A percentile compares a stretch with the other conserved stretches of the same genome.
These are phyloP conservation scores for Gracilinanus agilis DNA, from an alignment of 2,113 vertebrate species.

Conservation along the genomic window DNA sequence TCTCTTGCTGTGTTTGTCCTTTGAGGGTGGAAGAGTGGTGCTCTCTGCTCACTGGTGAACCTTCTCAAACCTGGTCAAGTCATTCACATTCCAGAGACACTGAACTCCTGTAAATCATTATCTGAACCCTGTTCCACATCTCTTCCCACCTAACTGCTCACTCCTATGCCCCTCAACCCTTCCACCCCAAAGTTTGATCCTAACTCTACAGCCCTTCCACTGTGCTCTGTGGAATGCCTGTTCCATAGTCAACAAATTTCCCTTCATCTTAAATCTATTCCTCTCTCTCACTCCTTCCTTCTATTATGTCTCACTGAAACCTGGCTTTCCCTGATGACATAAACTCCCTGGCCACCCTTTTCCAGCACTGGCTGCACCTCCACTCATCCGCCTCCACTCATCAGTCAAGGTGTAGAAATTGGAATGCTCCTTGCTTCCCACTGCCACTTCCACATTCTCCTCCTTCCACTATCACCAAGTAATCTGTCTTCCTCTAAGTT, in stretches of 20 bases:
- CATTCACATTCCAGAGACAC: too few species aligned
- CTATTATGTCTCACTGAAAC: neutral
- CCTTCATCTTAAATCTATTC: neutral
- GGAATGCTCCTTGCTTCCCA: neutral
- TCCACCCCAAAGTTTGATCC: neutral
- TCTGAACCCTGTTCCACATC: too few species aligned
- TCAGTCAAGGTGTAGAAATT: neutral
- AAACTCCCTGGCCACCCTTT: neutral
- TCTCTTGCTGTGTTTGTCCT: too few species aligned
- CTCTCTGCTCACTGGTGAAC: too few species aligned
- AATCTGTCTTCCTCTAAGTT: neutral
- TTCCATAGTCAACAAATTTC: neutral
- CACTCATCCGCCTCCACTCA: neutral
- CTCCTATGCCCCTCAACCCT: neutral
- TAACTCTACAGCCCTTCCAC: neutral
- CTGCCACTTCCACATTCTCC: too few species aligned
- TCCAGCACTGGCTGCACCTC: neutral
- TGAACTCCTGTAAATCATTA: too few species aligned
- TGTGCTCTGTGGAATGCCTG: neutral
- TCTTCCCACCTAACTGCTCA: neutral
- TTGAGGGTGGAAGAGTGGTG: too few species aligned
- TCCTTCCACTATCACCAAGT: neutral
- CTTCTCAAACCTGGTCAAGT: too few species aligned
- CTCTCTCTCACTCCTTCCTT: neutral
- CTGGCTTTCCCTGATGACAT: neutral